phyloP scores from a whole-genome alignment of 2,797 vertebrate species.

The Sebastes dallii region DNA sequence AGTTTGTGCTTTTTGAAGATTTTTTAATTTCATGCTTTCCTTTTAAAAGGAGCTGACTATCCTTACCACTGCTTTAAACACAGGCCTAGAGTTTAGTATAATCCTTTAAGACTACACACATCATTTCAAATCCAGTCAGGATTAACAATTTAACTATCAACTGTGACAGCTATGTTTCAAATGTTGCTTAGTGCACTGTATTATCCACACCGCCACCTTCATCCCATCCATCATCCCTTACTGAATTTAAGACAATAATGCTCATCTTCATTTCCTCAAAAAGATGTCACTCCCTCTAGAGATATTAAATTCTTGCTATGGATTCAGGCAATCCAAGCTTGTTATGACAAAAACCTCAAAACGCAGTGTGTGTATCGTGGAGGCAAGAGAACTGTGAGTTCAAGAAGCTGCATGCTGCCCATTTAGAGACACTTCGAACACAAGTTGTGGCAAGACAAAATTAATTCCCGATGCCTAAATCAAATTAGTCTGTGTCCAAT shows the following conservation, averaged over 20 bases:
- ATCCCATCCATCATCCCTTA: neutral
- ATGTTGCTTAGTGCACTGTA: neutral
- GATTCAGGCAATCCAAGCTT: constrained; percentile 12
- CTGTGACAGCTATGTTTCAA: constrained; percentile 17
- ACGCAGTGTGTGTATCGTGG: neutral
- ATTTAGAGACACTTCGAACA: constrained; percentile 12
- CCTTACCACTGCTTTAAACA: constrained; percentile 18
- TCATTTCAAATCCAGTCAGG: constrained; percentile 24
- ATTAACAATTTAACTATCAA: constrained; percentile 38
- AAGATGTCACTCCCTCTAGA: constrained; percentile 1
- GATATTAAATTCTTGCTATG: constrained; percentile 12
- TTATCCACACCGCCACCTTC: neutral
- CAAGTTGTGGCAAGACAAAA: constrained; percentile 17
- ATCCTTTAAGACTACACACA: constrained; percentile 20
- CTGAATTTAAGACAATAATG: constrained; percentile 13
- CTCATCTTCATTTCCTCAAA: neutral
- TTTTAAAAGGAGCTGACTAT: neutral
- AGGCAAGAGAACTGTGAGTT: constrained; percentile 1
- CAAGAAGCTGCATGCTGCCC: constrained; percentile 9
- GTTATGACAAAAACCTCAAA: constrained; percentile 14
- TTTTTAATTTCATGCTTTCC: constrained; percentile 4
- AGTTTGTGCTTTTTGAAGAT: neutral
- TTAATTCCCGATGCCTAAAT: constrained; percentile 48
- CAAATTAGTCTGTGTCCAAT: constrained; percentile 57
- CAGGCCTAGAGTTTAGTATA: constrained; percentile 1